Percentiles rank a stretch among this genome's conserved stretches.
Evolutionary conservation across 2,113 vertebrate genomes (phyloP).

Genomic region (Rhynchomys soricoides): DNA sequence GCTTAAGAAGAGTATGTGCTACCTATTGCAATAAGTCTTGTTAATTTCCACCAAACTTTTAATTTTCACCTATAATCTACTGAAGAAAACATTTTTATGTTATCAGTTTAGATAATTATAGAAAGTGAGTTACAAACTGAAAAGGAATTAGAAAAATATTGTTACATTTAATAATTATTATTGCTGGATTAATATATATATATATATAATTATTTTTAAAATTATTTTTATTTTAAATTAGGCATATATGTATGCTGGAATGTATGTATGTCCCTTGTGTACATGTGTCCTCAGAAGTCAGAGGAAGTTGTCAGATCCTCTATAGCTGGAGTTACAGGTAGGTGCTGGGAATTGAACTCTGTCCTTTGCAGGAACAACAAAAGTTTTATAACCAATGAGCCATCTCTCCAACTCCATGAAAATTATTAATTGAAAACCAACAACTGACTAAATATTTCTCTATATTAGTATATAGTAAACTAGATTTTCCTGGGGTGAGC

Average conservation of each 20-base stretch:
- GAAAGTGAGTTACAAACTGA: not conserved
- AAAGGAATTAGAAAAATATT: not conserved
- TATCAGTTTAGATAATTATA: slow-evolving; percentile 18
- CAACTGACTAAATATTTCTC: not conserved
- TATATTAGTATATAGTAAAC: not conserved
- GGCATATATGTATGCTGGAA: not conserved
- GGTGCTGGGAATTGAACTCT: not conserved
- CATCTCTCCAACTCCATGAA: not conserved
- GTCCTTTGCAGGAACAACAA: not conserved
- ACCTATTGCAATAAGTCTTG: slow-evolving; percentile 11
- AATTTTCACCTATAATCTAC: slow-evolving; percentile 62
- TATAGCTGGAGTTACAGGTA: no score
- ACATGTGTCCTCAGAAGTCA: not conserved
- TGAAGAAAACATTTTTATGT: slow-evolving; percentile 36
- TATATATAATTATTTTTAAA: slow-evolving; percentile 1
- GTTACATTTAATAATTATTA: slow-evolving; percentile 13
- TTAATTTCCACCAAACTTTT: slow-evolving; percentile 53
- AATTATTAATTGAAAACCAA: not conserved
- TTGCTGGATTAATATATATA: not conserved
- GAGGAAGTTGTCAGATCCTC: not conserved
- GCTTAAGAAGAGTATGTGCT: not conserved
- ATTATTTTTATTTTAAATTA: not conserved
- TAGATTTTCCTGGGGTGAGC: not conserved
- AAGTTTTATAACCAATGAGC: not conserved
- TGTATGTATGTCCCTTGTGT: not conserved